These are phyloP conservation scores for Chrysolina oricalcia DNA, from an alignment of 2,888 invertebrate genomes.

Conservation along the genomic window DNA sequence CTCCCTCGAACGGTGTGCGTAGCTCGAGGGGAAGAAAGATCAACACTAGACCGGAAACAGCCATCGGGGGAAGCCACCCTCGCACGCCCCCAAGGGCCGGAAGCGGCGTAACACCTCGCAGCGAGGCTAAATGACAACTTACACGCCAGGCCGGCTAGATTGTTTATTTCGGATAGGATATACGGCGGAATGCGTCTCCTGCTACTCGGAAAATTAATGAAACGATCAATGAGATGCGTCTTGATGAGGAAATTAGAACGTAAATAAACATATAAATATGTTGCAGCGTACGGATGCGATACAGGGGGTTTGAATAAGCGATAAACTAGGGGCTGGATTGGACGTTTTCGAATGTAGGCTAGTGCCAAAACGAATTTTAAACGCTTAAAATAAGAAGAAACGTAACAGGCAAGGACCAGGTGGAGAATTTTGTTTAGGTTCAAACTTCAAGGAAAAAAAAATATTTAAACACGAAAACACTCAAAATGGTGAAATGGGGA, in stretches of 20 bases:
- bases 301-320: neutral
- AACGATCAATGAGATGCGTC: conserved; percentile 43
- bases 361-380: no score
- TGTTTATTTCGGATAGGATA: conserved; percentile 27
- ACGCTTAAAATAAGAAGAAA: no score
- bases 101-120: conserved; percentile 65
- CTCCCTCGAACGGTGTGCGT: conserved; percentile 40
- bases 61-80: conserved; percentile 69
- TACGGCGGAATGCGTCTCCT: conserved; percentile 8
- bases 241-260: conserved; percentile 40
- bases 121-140: conserved; percentile 60
- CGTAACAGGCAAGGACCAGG: no score
- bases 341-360: no score
- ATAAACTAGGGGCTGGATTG: no score
- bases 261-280: conserved; percentile 40
- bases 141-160: conserved; percentile 25
- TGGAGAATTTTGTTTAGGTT: no score
- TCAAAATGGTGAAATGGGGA: no score
- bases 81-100: conserved; percentile 65
- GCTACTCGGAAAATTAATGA: conserved; percentile 33
- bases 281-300: conserved; percentile 4
- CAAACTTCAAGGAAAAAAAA: no score
- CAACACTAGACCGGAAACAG: conserved; percentile 66
- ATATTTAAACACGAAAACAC: no score
- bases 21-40: conserved; percentile 56